A percentile compares a stretch with the other conserved stretches of the same genome.
phyloP scores from a whole-genome alignment of 2,888 invertebrate genomes.

The Chesias legatella region DNA sequence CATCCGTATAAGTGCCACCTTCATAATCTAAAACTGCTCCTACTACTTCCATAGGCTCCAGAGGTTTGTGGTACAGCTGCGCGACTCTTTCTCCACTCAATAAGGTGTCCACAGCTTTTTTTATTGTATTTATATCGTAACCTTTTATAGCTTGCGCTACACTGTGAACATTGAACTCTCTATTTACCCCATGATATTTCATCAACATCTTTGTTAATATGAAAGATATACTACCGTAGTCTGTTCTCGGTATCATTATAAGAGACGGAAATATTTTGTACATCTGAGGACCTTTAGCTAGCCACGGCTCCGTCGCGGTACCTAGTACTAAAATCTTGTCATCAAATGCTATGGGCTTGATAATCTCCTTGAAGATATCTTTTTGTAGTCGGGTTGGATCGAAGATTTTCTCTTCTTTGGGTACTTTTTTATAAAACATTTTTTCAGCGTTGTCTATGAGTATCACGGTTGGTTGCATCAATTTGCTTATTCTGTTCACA shows the following conservation, averaged over 20 bases:
- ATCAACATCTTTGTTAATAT: conserved; percentile 78
- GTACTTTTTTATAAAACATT: conserved; percentile 84
- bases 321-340: conserved; percentile 87
- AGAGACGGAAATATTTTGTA: conserved; percentile 81
- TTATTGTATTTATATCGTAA: conserved; percentile 75
- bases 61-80: conserved; percentile 73
- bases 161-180: conserved; percentile 80
- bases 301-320: conserved; percentile 84
- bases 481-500: conserved; percentile 82
- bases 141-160: conserved; percentile 77
- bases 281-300: conserved; percentile 66
- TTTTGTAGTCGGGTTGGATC: conserved; percentile 86
- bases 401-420: conserved; percentile 80
- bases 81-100: conserved; percentile 72
- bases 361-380: conserved; percentile 83
- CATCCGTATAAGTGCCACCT: conserved; percentile 53
- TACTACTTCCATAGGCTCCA: conserved; percentile 75
- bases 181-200: conserved; percentile 79
- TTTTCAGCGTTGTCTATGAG: conserved; percentile 84
- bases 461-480: conserved; percentile 87
- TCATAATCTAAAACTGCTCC: conserved; percentile 56
- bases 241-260: conserved; percentile 76
- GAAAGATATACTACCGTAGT: conserved; percentile 81
- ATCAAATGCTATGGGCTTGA: conserved; percentile 82
- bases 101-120: conserved; percentile 58